These are phyloP conservation scores for Drosophila stalkeri DNA, from an alignment of 2,888 invertebrate genomes.

Conservation along the genomic window DNA sequence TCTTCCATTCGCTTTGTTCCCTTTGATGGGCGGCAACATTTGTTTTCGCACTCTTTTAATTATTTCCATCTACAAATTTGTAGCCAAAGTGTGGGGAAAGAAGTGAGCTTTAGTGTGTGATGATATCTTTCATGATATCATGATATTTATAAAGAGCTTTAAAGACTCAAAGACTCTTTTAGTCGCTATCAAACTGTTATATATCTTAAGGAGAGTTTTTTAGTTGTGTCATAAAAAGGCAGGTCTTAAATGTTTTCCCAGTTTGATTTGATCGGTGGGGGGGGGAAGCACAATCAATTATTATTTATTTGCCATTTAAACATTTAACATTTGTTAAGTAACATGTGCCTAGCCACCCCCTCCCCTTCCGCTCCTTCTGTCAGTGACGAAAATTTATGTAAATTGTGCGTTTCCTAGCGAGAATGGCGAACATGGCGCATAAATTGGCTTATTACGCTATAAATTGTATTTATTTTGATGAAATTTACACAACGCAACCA, in stretches of 20 bases:
- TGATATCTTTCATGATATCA: not conserved
- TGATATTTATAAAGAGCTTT: not conserved
- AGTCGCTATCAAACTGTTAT: not conserved
- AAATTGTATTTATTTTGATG: conserved; percentile 82
- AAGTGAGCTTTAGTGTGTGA: not conserved
- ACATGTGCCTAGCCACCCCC: conserved; percentile 24
- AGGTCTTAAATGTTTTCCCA: conserved; percentile 8
- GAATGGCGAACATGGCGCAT: conserved; percentile 66
- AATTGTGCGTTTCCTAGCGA: conserved; percentile 67
- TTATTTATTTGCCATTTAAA: conserved; percentile 76
- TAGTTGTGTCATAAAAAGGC: not conserved
- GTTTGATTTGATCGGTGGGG: too few species aligned
- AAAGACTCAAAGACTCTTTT: not conserved
- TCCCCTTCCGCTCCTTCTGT: not conserved
- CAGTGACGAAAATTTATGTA: conserved; percentile 67
- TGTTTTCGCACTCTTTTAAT: conserved; percentile 51
- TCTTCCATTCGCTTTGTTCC: conserved; percentile 24
- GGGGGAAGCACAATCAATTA: conserved; percentile 77
- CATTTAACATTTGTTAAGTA: conserved; percentile 67
- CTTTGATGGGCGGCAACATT: conserved; percentile 34
- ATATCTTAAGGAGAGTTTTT: not conserved
- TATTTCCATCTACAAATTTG: conserved; percentile 18
- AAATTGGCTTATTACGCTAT: conserved; percentile 80
- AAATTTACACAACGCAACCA: conserved; percentile 68
- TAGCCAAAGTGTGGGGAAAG: not conserved